Base-by-base conservation (phyloP, 1,140 invertebrate genomes). In the Hyles euphorbiae region DNA sequence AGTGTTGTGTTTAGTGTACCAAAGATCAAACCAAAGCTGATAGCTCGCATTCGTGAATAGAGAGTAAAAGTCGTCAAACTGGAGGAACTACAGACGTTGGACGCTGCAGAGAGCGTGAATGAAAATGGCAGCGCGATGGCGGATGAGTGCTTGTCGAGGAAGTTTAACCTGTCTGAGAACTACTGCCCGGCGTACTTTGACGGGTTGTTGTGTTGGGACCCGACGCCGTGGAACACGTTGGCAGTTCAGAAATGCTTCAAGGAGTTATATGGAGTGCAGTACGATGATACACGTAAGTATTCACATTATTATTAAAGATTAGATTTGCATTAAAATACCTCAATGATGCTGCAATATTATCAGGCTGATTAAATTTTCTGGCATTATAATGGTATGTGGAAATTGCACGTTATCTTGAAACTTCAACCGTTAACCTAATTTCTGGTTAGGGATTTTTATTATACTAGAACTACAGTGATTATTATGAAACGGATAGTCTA, bases 171-270 rank as follows among this genome's bases (percentile, higher is more conserved):
- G n/a, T 68, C 74, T 5, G 72, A 70, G 1, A 82, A 83, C 57
- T 81, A 72, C 58, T 94, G 93, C 74, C 90, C 90, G 7, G 83
- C 88, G 3, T 91, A 91, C 47, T 95, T 92, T 88, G 95, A 97
- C 81, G 90, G 90, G 3, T 76, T 96, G 3, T 86, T 95, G 1
- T 97, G 96, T 74, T 97, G 96, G 96, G 94, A 94, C 0, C 88
- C 91, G 1, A 95, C 95, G 2, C 88, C 87, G 0, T 90, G 91
- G 45, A 92, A 92, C 11, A 90, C 89, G 0, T 65, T 91, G 32
- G 93, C 93, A 1, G 72, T 91, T 0, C 88, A 95, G 56, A 91
- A 93, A 3, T 97, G 96, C 70, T 94, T 96, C 59, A 90, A 91
- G 8, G 92, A 94, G 68, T 91, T 97, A 56, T 93, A 95, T 61